Evolutionary conservation across 2,797 vertebrate genomes (phyloP), one percentile per base, ranked within the genome.

Genomic region (Fistularia commersonii): DNA sequence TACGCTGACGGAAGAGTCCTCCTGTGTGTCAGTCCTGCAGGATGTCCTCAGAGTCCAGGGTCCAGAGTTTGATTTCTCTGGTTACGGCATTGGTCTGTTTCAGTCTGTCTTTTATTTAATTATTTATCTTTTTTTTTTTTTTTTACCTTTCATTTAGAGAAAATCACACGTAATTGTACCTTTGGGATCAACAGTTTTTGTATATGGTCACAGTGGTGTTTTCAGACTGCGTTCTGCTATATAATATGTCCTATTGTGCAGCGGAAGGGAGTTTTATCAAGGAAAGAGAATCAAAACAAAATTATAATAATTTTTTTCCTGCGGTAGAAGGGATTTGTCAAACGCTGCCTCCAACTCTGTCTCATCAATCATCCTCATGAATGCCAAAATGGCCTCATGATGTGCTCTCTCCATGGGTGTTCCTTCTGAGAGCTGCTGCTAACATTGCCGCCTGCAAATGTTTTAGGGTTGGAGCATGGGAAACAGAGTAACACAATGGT

Each of bases 351-450:
- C 67, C 65, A 49, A 76, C 60, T 71, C 65, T 32, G 47, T 75
- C 71, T 84, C 79, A 84, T 85, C 82, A 82, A 83, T 84, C 80
- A 81, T 65, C 66, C 69, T 81, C 82, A 80, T 79, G 79, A 78
- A 88, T 82, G 69, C 76, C 76, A 84, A 82, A 87, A 82, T 80
- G 81, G 74, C 69, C 72, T 72, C 73, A 56, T 74, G 82, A 84
- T 84, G 70, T 77, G 80, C 73, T 82, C 81, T 88, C 87, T 87
- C 80, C 45, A 83, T 3, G 72, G 86, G 88, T 76, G 83, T 64
- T 78, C 87, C 76, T 74, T 65, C 75, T 74, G 76, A 78, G 82
- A 89, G 86, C 77, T 61, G 68, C 60, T 73, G 87, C 66, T 88
- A 86, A 77, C 78, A 66, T 63, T 69, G 31, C 62, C 6, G 48